A percentile compares a stretch with the other conserved stretches of the same genome.
These are phyloP conservation scores for Busseola fusca DNA, from an alignment of 2,888 invertebrate genomes.

Conservation along the genomic window DNA sequence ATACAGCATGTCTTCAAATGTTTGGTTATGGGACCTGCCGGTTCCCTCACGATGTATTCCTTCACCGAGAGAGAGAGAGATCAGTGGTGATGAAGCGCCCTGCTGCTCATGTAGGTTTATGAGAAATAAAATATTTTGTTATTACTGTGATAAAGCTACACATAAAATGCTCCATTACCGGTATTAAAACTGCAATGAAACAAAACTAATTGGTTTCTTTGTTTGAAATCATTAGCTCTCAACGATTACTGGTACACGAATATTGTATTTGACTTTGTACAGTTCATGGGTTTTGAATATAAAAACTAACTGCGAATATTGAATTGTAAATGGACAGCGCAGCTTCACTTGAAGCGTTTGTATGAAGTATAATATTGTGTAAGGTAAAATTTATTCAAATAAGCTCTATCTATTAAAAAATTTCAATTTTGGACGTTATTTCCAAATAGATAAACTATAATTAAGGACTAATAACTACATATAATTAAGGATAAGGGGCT, in stretches of 20 bases:
- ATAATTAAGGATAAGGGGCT: too few species aligned
- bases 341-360: background rate
- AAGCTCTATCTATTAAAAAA: background rate
- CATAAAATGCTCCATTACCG: background rate
- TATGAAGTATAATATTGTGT: background rate
- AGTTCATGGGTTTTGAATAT: conserved; percentile 17
- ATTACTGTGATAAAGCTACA: background rate
- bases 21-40: too few species aligned
- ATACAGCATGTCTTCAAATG: too few species aligned
- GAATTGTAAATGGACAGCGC: conserved; percentile 12
- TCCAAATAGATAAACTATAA: background rate
- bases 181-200: background rate
- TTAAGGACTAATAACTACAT: too few species aligned
- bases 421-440: background rate
- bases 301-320: conserved; percentile 8
- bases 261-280: background rate
- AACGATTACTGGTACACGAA: background rate
- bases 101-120: too few species aligned
- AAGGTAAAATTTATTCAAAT: background rate
- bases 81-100: too few species aligned
- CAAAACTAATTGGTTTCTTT: conserved; percentile 3
- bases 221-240: background rate
- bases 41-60: too few species aligned
- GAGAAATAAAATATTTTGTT: too few species aligned
- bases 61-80: too few species aligned